Conservation (phyloP, 2,797 vertebrate species). For the Anabas testudineus region DNA sequence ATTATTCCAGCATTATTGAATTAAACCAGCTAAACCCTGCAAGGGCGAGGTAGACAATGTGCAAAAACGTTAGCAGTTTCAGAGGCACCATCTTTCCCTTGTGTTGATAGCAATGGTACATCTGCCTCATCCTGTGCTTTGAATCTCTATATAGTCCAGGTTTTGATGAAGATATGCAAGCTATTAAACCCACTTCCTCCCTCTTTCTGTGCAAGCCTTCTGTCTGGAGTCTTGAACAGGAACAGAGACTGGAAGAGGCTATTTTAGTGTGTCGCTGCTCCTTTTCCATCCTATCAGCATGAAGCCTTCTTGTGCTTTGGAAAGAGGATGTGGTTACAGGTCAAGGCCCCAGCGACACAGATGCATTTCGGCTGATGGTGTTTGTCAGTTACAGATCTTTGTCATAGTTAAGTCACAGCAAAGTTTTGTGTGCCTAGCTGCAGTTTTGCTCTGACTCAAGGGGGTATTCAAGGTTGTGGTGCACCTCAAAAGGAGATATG, state of each 20-base stretch:
- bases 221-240: constrained; percentile 68
- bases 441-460: constrained; percentile 65
- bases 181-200: constrained; percentile 23
- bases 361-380: constrained; percentile 53
- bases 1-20: no score
- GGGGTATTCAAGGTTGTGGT: constrained; percentile 7
- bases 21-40: background rate
- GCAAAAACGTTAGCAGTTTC: no score
- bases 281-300: constrained; percentile 79
- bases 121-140: constrained; percentile 35
- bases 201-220: constrained; percentile 28
- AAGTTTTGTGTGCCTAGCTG: constrained; percentile 35
- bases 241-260: constrained; percentile 77
- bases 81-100: background rate
- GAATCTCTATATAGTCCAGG: constrained; percentile 22
- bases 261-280: constrained; percentile 78
- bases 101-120: constrained; percentile 11
- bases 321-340: constrained; percentile 85
- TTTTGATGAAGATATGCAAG: constrained; percentile 41
- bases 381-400: constrained; percentile 74
- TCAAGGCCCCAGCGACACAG: constrained; percentile 60
- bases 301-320: constrained; percentile 63
- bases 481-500: background rate
- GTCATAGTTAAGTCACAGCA: constrained; percentile 58
- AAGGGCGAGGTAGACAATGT: background rate